Evolutionary conservation across 2,113 vertebrate genomes (phyloP), one percentile per base, ranked within the genome.

Genomic region (Misgurnus anguillicaudatus): DNA sequence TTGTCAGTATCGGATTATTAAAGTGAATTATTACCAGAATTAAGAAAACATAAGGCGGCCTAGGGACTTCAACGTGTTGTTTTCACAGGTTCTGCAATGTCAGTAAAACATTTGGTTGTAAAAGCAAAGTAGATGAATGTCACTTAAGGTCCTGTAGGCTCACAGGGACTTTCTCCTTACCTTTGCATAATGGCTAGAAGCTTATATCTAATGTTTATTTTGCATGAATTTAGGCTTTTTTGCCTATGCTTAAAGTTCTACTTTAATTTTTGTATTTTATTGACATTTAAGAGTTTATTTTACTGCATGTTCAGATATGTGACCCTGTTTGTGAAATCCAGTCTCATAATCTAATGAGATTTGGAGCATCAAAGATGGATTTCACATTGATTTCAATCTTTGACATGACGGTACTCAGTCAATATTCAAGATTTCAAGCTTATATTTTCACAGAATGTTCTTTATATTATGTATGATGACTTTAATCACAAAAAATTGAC

Each of bases 101-200:
- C 45, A 38, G 14, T 48, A 42, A 61, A 63, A 31, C 0, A 5
- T 51, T 38, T 51, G 60, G 24, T 42, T 19, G 9, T 19, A 14
- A 62, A 75, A 48, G 41, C 41, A 39, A 2, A 51, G 60, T 3
- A 19, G n/a, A 36, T 75, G 74, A 47, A 21, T 55, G 47, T 69
- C 63, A 48, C 13, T 38, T 66, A 51, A 17, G 75, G 80, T 63
- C 60, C 75, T 39, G 21, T 51, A 58, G 80, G 75, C 75, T 53
- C 80, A 72, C 80, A 78, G 58, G 80, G 75, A 17, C 60, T 31
- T 45, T 64, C 10, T 6, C 4, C 24, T 42, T 75, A 21, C 5
- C 45, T 31, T 47, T 61, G 53, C 55, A 24, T 31, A 45, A 47
- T 62, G 13, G 17, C 19, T 14, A 14, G 55, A 60, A 9, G 19